Evolutionary conservation across 2,113 vertebrate species (phyloP).

Genomic region (Clarias magur): DNA sequence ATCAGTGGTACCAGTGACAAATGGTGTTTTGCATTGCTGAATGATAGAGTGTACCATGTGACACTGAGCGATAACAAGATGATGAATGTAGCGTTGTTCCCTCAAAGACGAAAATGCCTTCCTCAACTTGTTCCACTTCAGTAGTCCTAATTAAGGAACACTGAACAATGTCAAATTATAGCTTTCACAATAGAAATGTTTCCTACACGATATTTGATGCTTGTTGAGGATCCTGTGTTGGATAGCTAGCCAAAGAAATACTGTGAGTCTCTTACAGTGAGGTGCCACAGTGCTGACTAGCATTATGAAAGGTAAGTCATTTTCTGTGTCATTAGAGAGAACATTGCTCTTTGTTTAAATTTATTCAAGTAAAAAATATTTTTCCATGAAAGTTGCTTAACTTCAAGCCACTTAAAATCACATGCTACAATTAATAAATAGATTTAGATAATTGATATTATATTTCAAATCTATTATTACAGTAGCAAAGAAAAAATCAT

Average conservation of each 20-base stretch:
- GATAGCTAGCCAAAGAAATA: neutral
- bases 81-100: conserved; percentile 13
- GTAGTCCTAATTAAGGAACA: neutral
- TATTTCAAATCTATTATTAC: neutral
- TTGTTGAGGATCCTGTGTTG: neutral
- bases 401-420: neutral
- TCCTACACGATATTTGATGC: neutral
- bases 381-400: neutral
- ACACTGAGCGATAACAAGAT: conserved; percentile 72
- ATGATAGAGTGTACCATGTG: conserved; percentile 73
- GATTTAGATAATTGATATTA: neutral
- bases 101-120: conserved; percentile 51
- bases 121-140: conserved; percentile 16
- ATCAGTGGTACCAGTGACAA: conserved; percentile 66
- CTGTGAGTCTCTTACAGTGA: neutral
- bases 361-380: neutral
- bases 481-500: neutral
- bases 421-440: neutral
- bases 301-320: neutral
- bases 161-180: neutral
- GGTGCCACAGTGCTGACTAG: neutral
- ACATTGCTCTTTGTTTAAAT: neutral
- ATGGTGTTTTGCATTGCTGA: conserved; percentile 79
- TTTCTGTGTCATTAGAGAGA: neutral
- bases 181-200: neutral